Base-by-base conservation (phyloP, 2,113 vertebrate species). In the Malaclemys terrapin region DNA sequence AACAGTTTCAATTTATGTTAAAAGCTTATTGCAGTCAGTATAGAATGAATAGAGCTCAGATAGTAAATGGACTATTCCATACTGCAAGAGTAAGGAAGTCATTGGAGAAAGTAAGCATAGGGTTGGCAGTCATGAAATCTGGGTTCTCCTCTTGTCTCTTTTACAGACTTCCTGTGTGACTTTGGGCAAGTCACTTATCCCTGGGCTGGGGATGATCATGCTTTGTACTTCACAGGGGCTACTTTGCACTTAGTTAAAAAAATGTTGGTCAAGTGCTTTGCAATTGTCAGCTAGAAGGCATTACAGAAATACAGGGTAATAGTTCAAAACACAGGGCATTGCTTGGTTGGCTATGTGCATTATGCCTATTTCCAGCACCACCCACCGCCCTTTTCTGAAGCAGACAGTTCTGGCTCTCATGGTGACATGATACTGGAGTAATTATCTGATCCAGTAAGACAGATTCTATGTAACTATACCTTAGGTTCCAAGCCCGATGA, bases 1-100 rank as follows among this genome's bases (percentile, higher is more conserved):
- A 20, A 17, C 35, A 19, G 8, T 69, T 69, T 35, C n/a, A n/a
- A 65, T 65, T 12, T 17, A 4, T n/a, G 24, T 94, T 96, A 91
- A 93, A 96, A 96, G 85, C 50, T 79, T 92, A 65, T 89, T 96
- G 92, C 65, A 79, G 79, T 87, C 91, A 95, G 79, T 75, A 50
- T 16, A 79, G 50, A 65, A 59, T 22, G 91, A 82, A 38, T 19
- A 69, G 65, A 38, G 17, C 35, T 22, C 20, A 16, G 17, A 69
- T 4, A 69, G 65, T 69, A 38, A 38, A 69, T 6, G 65, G 65
- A 22, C 4, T 38, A 38, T 72, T n/a, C 35, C 65, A 38, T 38
- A 38, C 14, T 72, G 19, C 65, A 72, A 38, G 8, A 38, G 19
- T n/a, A 72, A 72, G 35, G 20, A 72, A 38, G 19, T 20, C 38